Evolutionary conservation across 1,140 invertebrate species (phyloP).

Genomic region (Conus betulinus): DNA sequence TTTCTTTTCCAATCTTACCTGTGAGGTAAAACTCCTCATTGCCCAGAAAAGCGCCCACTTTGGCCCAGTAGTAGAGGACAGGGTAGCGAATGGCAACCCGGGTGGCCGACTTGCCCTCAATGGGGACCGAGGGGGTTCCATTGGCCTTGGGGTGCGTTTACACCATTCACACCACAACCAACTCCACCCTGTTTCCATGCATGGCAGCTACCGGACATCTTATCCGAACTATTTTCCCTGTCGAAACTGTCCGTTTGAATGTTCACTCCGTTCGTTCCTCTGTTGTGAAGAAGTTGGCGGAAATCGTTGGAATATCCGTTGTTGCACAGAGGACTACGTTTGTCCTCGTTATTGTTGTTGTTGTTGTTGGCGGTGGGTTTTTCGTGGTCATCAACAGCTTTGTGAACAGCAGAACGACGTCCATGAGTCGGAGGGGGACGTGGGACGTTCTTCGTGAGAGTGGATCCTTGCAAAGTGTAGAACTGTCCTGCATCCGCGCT

Average conservation of each 20-base stretch:
- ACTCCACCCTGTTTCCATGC: neutral
- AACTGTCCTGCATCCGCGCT: neutral
- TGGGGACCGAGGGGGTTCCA: neutral
- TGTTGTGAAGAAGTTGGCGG: neutral
- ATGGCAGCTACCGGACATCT: too few relatives aligned
- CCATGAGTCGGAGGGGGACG: conserved; percentile 17
- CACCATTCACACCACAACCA: neutral
- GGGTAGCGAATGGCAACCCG: conserved; percentile 83
- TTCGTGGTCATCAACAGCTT: neutral
- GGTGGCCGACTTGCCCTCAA: conserved; percentile 20
- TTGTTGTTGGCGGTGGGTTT: neutral
- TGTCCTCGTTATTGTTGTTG: conserved; percentile 24
- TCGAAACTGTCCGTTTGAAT: neutral
- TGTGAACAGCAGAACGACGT: neutral
- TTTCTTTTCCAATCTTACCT: neutral
- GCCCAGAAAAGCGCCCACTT: conserved; percentile 88
- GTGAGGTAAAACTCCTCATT: conserved; percentile 82
- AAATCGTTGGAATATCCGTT: neutral
- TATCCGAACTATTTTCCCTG: neutral
- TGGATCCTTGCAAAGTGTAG: neutral
- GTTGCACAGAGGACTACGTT: neutral
- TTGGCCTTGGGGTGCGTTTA: neutral
- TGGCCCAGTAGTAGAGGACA: conserved; percentile 91
- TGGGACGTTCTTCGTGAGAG: neutral
- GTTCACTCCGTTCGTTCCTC: neutral